Evolutionary conservation across 2,888 invertebrate genomes (phyloP), one percentile per base, ranked within the genome.

Genomic region (Beris chalybata): DNA sequence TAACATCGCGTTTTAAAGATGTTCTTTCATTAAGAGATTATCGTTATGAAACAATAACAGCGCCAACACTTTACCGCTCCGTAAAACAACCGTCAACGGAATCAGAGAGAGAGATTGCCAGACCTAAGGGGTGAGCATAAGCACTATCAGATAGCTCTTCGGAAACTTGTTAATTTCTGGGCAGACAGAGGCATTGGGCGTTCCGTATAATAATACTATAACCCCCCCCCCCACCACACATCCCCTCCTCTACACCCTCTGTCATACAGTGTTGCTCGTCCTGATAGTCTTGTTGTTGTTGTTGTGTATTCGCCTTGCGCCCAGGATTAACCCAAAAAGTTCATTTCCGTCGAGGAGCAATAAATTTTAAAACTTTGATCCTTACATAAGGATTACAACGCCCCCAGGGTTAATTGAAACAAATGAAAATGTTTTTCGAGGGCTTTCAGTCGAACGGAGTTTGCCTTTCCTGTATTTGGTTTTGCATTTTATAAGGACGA

Each of bases 381-480:
- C 65, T 59, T 43, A 58, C 58, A 65, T 65, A 67, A 67, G 65
- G 67, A 64, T 67, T 67, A 67, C 65, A 58, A 65, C 65, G 59
- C 67, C 67, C 67, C 65, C 32, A 67, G 67, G 67, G 67, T 67
- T 67, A 67, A 67, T 67, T 67, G 67, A 65, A 67, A 65, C 67
- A 67, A 67, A 64, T 64, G 64, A 64, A 64, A 64, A 64, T 64
- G 55, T 55, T 64, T 64, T 61, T 50, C 50, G 61, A 61, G 50
- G 61, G 61, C 61, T 61, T 61, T 50, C 50, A 43, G 50, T 61
- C 52, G 61, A 61, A 32, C 50, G 38, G 50, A 50, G 43, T 50
- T 61, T 52, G 43, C 50, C 50, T 50, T 38, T 52, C 31, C 38
- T 38, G 38, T 38, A 38, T 38, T 38, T 38, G 5, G 38, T 38